These are phyloP conservation scores for Psephotus haematonotus DNA, from an alignment of 2,113 vertebrate species.

Conservation along the genomic window DNA sequence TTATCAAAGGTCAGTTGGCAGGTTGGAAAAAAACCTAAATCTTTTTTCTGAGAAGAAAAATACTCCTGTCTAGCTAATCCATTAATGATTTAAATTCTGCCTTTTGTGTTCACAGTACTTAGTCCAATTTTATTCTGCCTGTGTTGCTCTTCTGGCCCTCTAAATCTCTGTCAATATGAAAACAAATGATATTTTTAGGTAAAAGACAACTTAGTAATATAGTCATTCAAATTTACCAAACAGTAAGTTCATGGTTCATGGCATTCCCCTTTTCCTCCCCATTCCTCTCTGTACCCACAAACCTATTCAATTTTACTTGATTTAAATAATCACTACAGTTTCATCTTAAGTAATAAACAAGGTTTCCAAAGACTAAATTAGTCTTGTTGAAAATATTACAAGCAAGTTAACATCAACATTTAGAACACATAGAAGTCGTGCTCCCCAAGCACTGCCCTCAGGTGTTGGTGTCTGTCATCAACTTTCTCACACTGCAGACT, in stretches of 20 bases:
- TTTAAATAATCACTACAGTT: not conserved
- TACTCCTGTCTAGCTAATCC: not conserved
- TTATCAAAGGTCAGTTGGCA: slow-evolving; percentile 12
- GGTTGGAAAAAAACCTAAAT: not conserved
- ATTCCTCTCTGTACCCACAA: not conserved
- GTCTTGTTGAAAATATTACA: not conserved
- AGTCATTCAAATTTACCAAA: not conserved
- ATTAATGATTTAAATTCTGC: not conserved
- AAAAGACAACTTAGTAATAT: not conserved
- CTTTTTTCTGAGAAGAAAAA: not conserved
- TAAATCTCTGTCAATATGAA: not conserved
- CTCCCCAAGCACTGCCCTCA: not conserved
- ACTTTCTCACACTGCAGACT: not conserved
- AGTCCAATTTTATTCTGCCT: not conserved
- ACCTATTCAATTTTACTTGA: not conserved
- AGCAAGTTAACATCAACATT: not conserved
- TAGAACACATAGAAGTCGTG: not conserved
- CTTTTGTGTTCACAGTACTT: not conserved
- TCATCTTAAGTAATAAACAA: not conserved
- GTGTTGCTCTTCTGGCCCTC: not conserved
- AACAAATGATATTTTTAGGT: not conserved
- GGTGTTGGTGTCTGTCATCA: not conserved
- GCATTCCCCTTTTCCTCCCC: not conserved
- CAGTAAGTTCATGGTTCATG: not conserved
- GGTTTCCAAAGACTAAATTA: not conserved